Evolutionary conservation across 2,797 vertebrate genomes (phyloP), one percentile per base, ranked within the genome.

Genomic region (Neosilurus mollespiculum): DNA sequence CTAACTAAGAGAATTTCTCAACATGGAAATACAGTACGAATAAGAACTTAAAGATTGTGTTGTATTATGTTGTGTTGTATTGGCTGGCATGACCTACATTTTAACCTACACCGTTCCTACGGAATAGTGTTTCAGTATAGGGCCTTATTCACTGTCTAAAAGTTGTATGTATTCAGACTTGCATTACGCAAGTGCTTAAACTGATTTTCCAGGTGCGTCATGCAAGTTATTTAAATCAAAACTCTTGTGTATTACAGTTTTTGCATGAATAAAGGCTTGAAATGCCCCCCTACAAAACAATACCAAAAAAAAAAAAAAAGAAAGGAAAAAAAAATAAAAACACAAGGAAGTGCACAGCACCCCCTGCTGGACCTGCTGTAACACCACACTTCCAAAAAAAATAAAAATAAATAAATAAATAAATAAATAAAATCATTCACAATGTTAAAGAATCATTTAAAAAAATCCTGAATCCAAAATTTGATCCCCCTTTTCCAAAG

Each of bases 11-110:
- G 14, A 81, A 71, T 61, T 54, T 56, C 34, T 80, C 51, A 61
- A 26, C 58, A 61, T 18, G 66, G 73, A 77, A 22, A 66, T 81
- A 78, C 14, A 59, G 86, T 62, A 49, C 59, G 75, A 49, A 53
- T 82, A 14, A 11, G 70, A 18, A 70, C 80, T 64, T 81, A 67
- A 24, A 56, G 3, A 73, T 56, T 54, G 43, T 72, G 58, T n/a
- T n/a, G n/a, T n/a, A n/a, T n/a, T n/a, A n/a, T n/a, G n/a, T n/a
- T n/a, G n/a, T n/a, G n/a, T 81, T 54, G 81, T 43, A 72, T 34
- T 12, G 22, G 9, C n/a, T 69, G 70, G 79, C 81, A 80, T 82
- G 83, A 80, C 84, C 73, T 81, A 54, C 30, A n/a, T 75, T n/a
- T 20, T n/a, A 77, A 61, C 11, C 30, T 61, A 43, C 58, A 77